phyloP scores from a whole-genome alignment of 2,888 invertebrate species.

The Dasypogon diadema region DNA sequence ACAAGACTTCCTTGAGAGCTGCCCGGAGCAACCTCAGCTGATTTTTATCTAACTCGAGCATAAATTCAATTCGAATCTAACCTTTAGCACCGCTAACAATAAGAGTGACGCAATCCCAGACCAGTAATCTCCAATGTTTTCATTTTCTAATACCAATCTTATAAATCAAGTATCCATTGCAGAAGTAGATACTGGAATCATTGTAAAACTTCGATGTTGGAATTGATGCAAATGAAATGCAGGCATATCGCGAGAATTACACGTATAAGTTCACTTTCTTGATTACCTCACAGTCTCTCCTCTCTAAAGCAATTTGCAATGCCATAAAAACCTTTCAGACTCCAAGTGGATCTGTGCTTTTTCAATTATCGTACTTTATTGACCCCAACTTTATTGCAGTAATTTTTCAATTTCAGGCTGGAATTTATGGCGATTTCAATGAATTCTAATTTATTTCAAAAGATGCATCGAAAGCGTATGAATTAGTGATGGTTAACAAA shows the following conservation, averaged over 20 bases:
- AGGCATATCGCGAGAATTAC: constrained; percentile 13
- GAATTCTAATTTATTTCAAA: neutral
- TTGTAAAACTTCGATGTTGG: neutral
- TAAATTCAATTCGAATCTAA: neutral
- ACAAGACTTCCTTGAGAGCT: no score
- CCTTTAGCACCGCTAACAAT: constrained; percentile 8
- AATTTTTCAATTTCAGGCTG: constrained; percentile 10
- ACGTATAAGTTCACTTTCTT: constrained; percentile 22
- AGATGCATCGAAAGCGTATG: no score
- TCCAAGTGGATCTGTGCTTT: constrained; percentile 3
- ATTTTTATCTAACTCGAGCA: neutral
- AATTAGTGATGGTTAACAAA: no score
- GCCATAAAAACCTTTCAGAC: constrained; percentile 3
- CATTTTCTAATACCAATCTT: neutral
- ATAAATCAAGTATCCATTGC: neutral
- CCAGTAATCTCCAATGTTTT: neutral
- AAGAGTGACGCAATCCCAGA: neutral
- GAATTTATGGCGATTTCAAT: constrained; percentile 4
- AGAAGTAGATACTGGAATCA: neutral
- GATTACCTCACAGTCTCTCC: constrained; percentile 29
- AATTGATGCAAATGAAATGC: constrained; percentile 24
- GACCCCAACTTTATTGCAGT: neutral
- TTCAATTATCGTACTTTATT: neutral
- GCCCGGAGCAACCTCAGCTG: neutral
- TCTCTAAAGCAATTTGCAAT: neutral